Evolutionary conservation across 2,797 vertebrate species (phyloP).

Genomic region (Xenopus petersii): DNA sequence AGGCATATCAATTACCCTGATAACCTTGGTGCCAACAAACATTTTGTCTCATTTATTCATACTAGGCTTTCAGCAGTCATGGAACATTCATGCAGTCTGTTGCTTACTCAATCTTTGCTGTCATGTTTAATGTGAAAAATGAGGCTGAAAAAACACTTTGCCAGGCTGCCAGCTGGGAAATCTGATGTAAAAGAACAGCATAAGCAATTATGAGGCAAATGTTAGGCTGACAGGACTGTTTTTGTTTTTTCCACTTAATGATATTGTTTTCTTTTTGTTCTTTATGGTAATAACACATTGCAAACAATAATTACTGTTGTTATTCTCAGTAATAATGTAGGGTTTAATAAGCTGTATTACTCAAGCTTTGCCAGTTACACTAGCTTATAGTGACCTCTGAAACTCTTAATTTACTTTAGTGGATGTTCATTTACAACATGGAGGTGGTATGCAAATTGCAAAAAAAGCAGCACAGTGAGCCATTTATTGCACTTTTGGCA

Average conservation of each 20-base stretch:
- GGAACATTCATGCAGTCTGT: background rate
- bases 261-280: constrained; percentile 24
- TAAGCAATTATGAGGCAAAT: constrained; percentile 6
- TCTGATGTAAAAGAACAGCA: background rate
- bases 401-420: background rate
- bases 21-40: too few species aligned
- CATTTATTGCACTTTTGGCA: too few species aligned
- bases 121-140: background rate
- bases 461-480: too few species aligned
- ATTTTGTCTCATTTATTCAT: too few species aligned
- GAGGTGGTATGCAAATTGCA: too few species aligned
- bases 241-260: background rate
- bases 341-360: constrained; percentile 1
- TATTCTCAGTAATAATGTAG: background rate
- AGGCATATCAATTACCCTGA: too few species aligned
- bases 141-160: background rate
- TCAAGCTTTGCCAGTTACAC: background rate
- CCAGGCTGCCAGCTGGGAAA: fast-evolving
- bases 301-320: constrained; percentile 16
- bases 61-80: background rate
- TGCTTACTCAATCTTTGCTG: background rate
- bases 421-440: too few species aligned
- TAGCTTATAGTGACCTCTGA: background rate
- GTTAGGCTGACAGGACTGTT: background rate
- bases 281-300: constrained; percentile 20